Evolutionary conservation across 2,797 vertebrate genomes (phyloP).

Genomic region (Onychomys torridus): DNA sequence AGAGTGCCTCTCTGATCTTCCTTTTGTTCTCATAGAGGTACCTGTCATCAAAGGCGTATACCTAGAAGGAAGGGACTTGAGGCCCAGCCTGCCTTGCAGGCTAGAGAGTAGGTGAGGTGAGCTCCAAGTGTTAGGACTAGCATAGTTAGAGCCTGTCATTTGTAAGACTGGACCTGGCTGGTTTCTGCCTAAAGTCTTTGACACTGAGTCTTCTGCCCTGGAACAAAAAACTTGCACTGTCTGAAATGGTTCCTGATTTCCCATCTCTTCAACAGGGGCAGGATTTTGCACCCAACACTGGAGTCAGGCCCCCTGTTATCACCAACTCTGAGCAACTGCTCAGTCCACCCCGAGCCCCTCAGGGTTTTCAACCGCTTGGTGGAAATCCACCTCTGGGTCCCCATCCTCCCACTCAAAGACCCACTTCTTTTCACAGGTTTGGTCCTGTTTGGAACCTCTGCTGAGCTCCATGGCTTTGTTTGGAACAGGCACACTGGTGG

Average conservation of each 20-base stretch:
- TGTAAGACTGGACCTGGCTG: neutral
- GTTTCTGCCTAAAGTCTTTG: neutral
- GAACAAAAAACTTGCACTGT: neutral
- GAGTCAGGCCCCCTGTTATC: neutral
- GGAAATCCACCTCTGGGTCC: neutral
- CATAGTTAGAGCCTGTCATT: neutral
- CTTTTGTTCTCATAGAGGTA: neutral
- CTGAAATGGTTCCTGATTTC: neutral
- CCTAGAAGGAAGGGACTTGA: neutral
- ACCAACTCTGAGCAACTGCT: neutral
- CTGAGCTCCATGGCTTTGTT: neutral
- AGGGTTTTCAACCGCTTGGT: neutral
- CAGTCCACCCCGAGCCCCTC: rapidly evolving
- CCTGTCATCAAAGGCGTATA: neutral
- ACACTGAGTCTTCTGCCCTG: neutral
- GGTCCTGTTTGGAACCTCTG: rapidly evolving
- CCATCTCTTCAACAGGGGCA: neutral
- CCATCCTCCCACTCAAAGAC: neutral
- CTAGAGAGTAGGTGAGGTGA: rapidly evolving
- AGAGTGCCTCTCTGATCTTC: rapidly evolving
- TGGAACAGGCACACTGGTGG: rapidly evolving
- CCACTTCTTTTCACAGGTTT: neutral
- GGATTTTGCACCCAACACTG: neutral
- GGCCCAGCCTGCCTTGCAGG: too few relatives aligned
- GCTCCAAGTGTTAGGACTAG: neutral